Conservation (phyloP, 2,797 vertebrate genomes). For the Lithobates sylvaticus region DNA sequence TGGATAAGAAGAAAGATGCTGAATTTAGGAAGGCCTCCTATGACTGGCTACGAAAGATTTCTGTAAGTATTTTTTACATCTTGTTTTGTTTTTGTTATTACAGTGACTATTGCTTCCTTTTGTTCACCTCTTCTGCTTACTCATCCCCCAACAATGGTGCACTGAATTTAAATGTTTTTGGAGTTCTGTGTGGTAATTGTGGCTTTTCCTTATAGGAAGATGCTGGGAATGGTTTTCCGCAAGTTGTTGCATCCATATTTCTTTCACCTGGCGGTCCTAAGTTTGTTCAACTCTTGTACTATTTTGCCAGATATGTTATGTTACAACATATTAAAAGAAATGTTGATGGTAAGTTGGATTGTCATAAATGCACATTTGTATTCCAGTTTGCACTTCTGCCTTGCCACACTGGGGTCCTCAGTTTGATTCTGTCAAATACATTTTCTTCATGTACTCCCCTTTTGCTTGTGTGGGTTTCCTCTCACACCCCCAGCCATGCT, state of each 20-base stretch:
- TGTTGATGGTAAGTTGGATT: conserved; percentile 75
- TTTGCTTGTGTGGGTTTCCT: too few relatives aligned
- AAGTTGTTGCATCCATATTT: conserved; percentile 80
- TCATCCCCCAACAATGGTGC: too few relatives aligned
- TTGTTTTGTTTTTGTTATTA: not conserved
- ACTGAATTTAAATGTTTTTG: too few relatives aligned
- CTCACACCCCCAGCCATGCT: too few relatives aligned
- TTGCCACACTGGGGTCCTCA: too few relatives aligned
- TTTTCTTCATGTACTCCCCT: too few relatives aligned
- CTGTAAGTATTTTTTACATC: conserved; percentile 76
- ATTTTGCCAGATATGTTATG: conserved; percentile 80
- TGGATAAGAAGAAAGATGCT: conserved; percentile 73
- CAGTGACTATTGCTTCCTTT: not conserved
- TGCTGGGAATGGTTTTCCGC: conserved; percentile 71
- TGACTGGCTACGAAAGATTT: conserved; percentile 85
- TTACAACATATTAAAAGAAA: conserved; percentile 78
- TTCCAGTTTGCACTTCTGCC: too few relatives aligned
- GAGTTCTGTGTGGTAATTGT: not conserved
- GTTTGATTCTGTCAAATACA: too few relatives aligned
- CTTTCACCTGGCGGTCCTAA: conserved; percentile 81
- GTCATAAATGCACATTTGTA: not conserved
- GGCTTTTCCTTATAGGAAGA: conserved; percentile 72
- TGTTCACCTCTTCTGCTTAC: not conserved
- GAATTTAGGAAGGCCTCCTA: conserved; percentile 83
- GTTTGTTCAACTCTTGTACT: conserved; percentile 79